These are phyloP conservation scores for Eospalax fontanierii DNA, from an alignment of 2,797 vertebrate species.

Conservation along the genomic window DNA sequence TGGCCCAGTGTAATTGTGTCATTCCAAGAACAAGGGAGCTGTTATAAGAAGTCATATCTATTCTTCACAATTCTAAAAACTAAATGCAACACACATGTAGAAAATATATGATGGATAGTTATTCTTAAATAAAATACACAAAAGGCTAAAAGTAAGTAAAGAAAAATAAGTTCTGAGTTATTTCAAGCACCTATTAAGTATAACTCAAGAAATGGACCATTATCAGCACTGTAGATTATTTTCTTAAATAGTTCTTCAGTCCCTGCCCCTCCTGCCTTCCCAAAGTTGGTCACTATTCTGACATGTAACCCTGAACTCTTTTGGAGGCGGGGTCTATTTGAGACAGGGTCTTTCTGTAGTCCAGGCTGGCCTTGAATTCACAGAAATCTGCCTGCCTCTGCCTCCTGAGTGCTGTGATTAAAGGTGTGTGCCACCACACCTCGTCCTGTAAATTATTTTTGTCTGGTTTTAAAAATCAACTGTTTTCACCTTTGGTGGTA, in stretches of 20 bases:
- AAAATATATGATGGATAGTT: not conserved
- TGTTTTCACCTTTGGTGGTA: not conserved
- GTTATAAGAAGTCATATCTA: not conserved
- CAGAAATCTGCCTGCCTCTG: too few species aligned
- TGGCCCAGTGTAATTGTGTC: not conserved
- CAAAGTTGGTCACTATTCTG: not conserved
- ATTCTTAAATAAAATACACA: slow-evolving; percentile 14
- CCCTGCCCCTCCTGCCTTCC: not conserved
- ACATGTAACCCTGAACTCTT: not conserved
- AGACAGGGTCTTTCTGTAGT: too few species aligned
- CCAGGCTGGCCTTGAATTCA: too few species aligned
- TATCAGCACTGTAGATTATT: not conserved
- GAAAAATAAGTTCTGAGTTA: not conserved
- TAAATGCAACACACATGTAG: not conserved
- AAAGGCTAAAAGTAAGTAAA: slow-evolving; percentile 18
- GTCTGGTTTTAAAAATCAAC: not conserved
- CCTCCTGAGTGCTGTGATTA: too few species aligned
- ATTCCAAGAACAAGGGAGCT: not conserved
- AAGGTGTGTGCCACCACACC: too few species aligned
- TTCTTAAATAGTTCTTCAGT: not conserved
- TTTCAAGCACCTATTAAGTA: not conserved
- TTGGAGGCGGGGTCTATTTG: too few species aligned
- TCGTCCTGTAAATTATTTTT: not conserved
- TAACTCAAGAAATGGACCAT: not conserved
- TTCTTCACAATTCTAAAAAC: not conserved